These are phyloP conservation scores for Manis crassicaudata DNA, from an alignment of 2,797 vertebrate genomes.

Conservation along the genomic window DNA sequence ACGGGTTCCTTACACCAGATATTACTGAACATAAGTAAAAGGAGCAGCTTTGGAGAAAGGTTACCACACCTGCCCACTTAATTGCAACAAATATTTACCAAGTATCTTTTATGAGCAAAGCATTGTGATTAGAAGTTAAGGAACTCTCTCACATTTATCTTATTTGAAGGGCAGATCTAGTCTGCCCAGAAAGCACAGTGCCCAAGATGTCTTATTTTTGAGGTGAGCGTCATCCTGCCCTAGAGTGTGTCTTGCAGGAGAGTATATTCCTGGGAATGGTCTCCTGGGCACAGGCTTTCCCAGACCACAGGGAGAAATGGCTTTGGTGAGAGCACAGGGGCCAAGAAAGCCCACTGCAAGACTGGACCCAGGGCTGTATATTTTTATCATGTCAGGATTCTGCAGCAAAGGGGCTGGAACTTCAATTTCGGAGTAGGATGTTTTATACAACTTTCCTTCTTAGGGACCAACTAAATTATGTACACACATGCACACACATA, in stretches of 20 bases:
- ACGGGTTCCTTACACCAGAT: background rate
- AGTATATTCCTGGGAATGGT: background rate
- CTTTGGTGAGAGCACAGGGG: background rate
- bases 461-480: background rate
- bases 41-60: background rate
- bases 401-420: background rate
- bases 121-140: background rate
- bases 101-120: background rate
- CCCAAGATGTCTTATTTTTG: background rate
- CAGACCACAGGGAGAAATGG: background rate
- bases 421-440: background rate
- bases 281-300: background rate
- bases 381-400: background rate
- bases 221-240: background rate
- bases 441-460: constrained; percentile 8
- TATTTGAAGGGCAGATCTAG: background rate
- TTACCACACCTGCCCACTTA: constrained; percentile 6
- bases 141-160: background rate
- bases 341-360: background rate
- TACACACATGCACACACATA: too few species aligned
- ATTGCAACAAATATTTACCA: constrained; percentile 55
- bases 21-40: background rate
- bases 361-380: background rate
- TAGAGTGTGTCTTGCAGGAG: background rate
- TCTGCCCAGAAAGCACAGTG: background rate